Evolutionary conservation across 1,140 invertebrate genomes (phyloP), one percentile per base, ranked within the genome.

Genomic region (Drosophila ogumai): DNA sequence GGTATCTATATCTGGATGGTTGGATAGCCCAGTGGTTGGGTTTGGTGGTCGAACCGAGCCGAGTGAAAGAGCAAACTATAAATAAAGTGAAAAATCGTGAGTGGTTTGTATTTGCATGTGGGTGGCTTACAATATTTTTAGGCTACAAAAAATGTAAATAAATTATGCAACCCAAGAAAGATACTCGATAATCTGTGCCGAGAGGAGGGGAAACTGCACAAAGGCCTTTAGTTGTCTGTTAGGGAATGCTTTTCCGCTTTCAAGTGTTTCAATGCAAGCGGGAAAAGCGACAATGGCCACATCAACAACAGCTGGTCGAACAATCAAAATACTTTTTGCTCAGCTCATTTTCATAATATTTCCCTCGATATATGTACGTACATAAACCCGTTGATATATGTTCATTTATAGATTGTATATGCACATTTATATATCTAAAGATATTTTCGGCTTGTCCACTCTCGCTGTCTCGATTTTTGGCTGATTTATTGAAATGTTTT

Each of bases 401-500:
- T 54, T 40, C 74, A 76, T 58, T 59, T 76, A 76, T 76, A 76
- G 71, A 74, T 74, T 40, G 34, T 55, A 46, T 60, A 50, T 59
- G 58, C 63, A 36, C 60, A 54, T 46, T 47, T 58, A n/a, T 49
- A 38, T 43, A 28, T 67, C 36, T 58, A 59, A 55, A 72, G 54
- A 72, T 72, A 72, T 72, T 72, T 72, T 72, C 44, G 31, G 52
- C 34, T 69, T 69, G 67, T 71, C 67, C 67, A 57, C 67, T 69
- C 41, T 15, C 13, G 36, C 10, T 49, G 49, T 71, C 64, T 40
- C n/a, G 71, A 1, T 43, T 74, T 34, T 61, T 63, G 19, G 64
- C 75, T 77, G 63, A 77, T 77, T 77, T 77, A 77, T 77, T 77
- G 32, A 77, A 77, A 77, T 77, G 74, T 76, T 77, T 76, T 76